These are phyloP conservation scores for Scomberomorus guttatus DNA, from an alignment of 2,797 vertebrate genomes.

Conservation along the genomic window DNA sequence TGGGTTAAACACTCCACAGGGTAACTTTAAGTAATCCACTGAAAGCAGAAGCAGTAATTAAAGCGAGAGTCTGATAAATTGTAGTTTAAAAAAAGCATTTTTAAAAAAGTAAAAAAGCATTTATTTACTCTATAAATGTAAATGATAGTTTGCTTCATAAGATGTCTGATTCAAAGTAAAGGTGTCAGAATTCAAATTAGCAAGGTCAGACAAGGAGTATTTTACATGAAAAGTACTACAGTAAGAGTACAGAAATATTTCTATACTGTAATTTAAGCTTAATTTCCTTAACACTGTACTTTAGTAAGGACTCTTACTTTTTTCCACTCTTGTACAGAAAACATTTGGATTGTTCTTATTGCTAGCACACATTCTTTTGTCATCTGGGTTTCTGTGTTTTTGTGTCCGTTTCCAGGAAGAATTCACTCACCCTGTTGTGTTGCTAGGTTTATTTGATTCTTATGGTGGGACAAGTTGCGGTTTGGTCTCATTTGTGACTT, in stretches of 20 bases:
- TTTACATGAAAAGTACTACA: not conserved
- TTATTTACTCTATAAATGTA: no score
- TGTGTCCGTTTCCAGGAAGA: constrained; percentile 18
- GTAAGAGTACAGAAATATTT: not conserved
- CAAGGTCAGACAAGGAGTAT: not conserved
- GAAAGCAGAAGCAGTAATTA: no score
- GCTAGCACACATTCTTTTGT: constrained; percentile 17
- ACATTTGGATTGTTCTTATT: constrained; percentile 4
- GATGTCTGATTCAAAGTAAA: not conserved
- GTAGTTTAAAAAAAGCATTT: no score
- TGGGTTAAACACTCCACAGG: no score
- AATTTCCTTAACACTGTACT: no score
- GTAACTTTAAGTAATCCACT: no score
- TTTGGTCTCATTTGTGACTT: constrained; percentile 48
- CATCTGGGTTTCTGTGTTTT: constrained; percentile 3
- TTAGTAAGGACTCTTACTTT: not conserved
- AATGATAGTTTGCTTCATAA: not conserved
- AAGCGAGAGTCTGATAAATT: no score
- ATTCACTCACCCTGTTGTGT: constrained; percentile 18
- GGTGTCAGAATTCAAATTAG: not conserved
- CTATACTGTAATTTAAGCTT: no score
- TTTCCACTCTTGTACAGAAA: not conserved
- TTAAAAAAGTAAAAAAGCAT: no score
- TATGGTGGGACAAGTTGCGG: constrained; percentile 51
- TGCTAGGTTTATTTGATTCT: constrained; percentile 24